Percentiles rank a stretch among this genome's conserved stretches.
Evolutionary conservation across 2,888 invertebrate genomes (phyloP).

Genomic region (Melangyna quadrimaculata): DNA sequence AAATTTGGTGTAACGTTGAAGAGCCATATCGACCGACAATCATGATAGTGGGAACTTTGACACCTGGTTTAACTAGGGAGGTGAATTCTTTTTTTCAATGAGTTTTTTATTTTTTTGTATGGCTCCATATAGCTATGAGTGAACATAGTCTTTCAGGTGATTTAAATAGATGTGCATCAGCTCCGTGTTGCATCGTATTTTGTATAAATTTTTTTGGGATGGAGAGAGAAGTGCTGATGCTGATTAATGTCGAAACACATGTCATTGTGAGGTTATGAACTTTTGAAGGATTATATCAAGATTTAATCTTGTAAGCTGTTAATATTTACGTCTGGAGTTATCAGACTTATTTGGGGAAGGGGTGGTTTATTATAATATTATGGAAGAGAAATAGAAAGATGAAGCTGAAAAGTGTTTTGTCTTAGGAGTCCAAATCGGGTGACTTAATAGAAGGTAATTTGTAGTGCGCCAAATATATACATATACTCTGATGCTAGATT

Average conservation of each 20-base stretch:
- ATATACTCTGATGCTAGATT: too few species aligned
- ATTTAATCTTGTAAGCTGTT: conserved; percentile 25
- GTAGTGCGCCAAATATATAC: too few species aligned
- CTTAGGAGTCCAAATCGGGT: too few species aligned
- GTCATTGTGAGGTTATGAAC: background rate
- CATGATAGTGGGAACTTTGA: conserved; percentile 50
- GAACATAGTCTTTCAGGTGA: conserved; percentile 13
- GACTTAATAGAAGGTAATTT: too few species aligned
- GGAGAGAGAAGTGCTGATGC: background rate
- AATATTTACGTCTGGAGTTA: conserved; percentile 1
- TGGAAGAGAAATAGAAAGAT: too few species aligned
- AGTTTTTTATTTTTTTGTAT: background rate
- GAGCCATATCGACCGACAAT: conserved; percentile 51
- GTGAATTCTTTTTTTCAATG: conserved; percentile 1
- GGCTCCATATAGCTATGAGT: background rate
- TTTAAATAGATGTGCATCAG: conserved; percentile 40
- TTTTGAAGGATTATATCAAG: conserved; percentile 30
- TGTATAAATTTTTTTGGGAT: background rate
- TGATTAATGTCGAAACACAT: conserved; percentile 48
- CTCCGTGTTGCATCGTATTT: conserved; percentile 25
- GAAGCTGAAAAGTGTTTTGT: too few species aligned
- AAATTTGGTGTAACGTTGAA: background rate
- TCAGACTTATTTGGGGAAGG: background rate
- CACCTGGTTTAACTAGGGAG: conserved; percentile 30
- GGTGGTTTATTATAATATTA: too few species aligned